A percentile compares a stretch with the other conserved stretches of the same genome.
Evolutionary conservation across 2,113 vertebrate species (phyloP).

Genomic region (Gyps fulvus): DNA sequence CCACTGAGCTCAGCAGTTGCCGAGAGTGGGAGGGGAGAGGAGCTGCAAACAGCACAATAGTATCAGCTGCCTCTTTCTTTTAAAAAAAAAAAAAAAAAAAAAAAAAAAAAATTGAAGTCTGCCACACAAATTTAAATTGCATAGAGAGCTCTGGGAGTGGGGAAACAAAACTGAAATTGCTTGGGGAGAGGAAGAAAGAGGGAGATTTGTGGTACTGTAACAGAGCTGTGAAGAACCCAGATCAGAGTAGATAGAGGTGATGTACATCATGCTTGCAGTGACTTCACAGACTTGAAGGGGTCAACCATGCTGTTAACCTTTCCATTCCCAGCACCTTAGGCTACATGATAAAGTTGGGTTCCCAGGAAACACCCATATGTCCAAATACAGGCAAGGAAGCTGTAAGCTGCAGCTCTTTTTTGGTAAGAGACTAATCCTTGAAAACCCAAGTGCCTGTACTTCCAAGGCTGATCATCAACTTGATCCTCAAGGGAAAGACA

Average conservation of each 20-base stretch:
- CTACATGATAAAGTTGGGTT: background rate
- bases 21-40: background rate
- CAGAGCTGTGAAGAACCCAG: background rate
- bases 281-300: background rate
- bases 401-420: background rate
- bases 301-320: background rate
- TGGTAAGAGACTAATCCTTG: background rate
- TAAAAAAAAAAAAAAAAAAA: no score
- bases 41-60: background rate
- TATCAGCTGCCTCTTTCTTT: background rate
- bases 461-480: background rate
- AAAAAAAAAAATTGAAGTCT: background rate
- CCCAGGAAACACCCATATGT: background rate
- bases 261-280: background rate
- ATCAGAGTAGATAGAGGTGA: background rate
- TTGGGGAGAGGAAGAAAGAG: background rate
- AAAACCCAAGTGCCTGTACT: background rate
- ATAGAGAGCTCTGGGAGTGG: background rate
- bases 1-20: background rate
- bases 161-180: background rate
- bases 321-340: background rate
- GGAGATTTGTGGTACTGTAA: background rate
- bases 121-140: background rate
- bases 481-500: background rate
- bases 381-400: background rate